A percentile compares a stretch with the other conserved stretches of the same genome.
Conservation (phyloP, 1,140 invertebrate species). For the Anagrus nilaparvatae region DNA sequence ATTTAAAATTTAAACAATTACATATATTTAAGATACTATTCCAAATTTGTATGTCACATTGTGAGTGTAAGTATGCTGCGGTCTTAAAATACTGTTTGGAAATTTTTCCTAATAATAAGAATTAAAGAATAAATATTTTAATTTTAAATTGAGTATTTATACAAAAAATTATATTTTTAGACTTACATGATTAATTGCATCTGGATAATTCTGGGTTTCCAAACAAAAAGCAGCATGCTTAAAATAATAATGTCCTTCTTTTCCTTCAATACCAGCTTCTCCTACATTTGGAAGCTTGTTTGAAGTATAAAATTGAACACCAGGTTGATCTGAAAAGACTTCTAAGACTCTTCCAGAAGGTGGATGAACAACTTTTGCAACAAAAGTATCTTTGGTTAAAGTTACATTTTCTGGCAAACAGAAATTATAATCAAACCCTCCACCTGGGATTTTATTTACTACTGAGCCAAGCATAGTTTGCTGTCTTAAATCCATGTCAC, state of each 20-base stretch:
- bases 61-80: slow-evolving; percentile 61
- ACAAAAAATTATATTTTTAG: slow-evolving; percentile 2
- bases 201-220: slow-evolving; percentile 87
- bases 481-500: slow-evolving; percentile 49
- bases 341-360: slow-evolving; percentile 61
- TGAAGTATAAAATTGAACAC: slow-evolving; percentile 82
- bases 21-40: slow-evolving; percentile 19
- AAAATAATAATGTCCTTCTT: slow-evolving; percentile 56
- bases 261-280: slow-evolving; percentile 49
- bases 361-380: slow-evolving; percentile 54
- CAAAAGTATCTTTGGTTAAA: slow-evolving; percentile 17
- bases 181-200: slow-evolving; percentile 75
- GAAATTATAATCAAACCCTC: slow-evolving; percentile 61
- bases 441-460: slow-evolving; percentile 36
- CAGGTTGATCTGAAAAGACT: slow-evolving; percentile 75
- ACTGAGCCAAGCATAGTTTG: slow-evolving; percentile 42
- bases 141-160: slow-evolving; percentile 5
- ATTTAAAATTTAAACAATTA: neutral
- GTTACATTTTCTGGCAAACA: slow-evolving; percentile 39
- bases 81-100: slow-evolving; percentile 59
- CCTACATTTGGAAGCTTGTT: slow-evolving; percentile 56
- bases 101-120: slow-evolving; percentile 54
- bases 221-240: slow-evolving; percentile 78
- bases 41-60: slow-evolving; percentile 52
- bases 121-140: slow-evolving; percentile 4